Percentiles rank a stretch among this genome's conserved stretches.
Conservation (phyloP, 35 echinoderm and acorn worm genomes). For the Holothuria glaberrima region DNA sequence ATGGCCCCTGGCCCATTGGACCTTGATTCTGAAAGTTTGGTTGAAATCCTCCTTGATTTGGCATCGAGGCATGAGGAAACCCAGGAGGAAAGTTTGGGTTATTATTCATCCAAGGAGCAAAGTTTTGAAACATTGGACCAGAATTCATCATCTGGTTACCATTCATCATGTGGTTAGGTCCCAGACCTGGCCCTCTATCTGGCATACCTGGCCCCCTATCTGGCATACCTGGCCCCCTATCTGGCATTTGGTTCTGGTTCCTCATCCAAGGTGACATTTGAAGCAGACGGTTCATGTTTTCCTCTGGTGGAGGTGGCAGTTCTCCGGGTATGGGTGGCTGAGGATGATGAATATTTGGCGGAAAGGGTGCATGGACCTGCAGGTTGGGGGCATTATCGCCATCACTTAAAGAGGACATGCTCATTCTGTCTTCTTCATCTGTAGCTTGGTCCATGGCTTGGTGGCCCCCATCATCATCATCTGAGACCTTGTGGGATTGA, state of each 20-base stretch:
- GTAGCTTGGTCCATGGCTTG: slow-evolving; percentile 33
- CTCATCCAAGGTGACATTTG: slow-evolving; percentile 32
- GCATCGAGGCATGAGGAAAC: slow-evolving; percentile 16
- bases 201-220: slow-evolving; percentile 5
- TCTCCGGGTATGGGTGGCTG: slow-evolving; percentile 36
- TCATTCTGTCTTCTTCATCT: slow-evolving; percentile 88
- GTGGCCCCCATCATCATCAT: slow-evolving; percentile 9
- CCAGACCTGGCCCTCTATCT: background rate
- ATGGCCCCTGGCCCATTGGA: slow-evolving; percentile 18
- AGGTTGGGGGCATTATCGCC: slow-evolving; percentile 71
- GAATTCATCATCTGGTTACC: background rate
- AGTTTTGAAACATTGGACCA: slow-evolving; percentile 38
- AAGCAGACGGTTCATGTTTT: slow-evolving; percentile 1
- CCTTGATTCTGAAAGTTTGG: slow-evolving; percentile 48
- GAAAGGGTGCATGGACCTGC: slow-evolving; percentile 68
- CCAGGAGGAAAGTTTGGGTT: background rate
- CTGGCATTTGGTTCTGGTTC: slow-evolving; percentile 41
- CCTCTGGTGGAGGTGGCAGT: slow-evolving; percentile 6
- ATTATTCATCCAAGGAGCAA: slow-evolving; percentile 35
- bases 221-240: slow-evolving; percentile 6
- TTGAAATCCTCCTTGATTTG: slow-evolving; percentile 43
- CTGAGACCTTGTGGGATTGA: background rate
- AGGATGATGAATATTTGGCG: slow-evolving; percentile 12
- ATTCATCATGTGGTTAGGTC: background rate
- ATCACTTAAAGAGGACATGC: slow-evolving; percentile 78